Evolutionary conservation across 53 echinoderm and acorn worm species (phyloP), one percentile per base, ranked within the genome.

Genomic region (Patiria pectinifera): DNA sequence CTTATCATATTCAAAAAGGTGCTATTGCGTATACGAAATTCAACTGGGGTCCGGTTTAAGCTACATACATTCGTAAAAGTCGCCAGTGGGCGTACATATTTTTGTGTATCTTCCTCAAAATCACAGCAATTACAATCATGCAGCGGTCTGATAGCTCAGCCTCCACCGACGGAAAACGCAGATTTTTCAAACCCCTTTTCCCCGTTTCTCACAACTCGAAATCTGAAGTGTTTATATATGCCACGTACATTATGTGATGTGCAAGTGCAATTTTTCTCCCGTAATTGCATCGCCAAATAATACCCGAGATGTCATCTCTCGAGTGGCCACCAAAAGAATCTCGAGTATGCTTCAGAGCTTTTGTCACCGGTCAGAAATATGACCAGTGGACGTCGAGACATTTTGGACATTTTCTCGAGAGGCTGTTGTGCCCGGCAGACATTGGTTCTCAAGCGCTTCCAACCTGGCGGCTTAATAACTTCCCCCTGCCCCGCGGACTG

Each of bases 151-250:
- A 69, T 21, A 26, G 14, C 23, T 60, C 6, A 6, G 12, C n/a
- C 24, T 24, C 35, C 35, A 35, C 35, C 35, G 35, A 66, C 15
- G 6, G 13, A 69, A 69, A 45, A 15, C 45, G 60, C 14, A 24
- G 6, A 4, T n/a, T 66, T 66, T 45, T 7, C 24, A 21, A 8
- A 85, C 14, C 7, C 11, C 46, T 47, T 62, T 59, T 13, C 62
- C 59, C 25, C 35, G 59, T 11, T 62, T 25, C 59, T 63, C 45
- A 69, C 63, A 84, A 63, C 59, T 63, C 21, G 16, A 85, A 85
- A 85, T 85, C 63, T 85, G 69, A 69, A 85, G 85, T 70, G 69
- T 43, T 85, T 79, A 11, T 79, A 53, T 53, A 53, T 8, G 53
- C 53, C 53, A 53, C 53, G 53, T 53, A 53, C 1, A 43, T 79